Evolutionary conservation across 2,113 vertebrate species (phyloP), one percentile per base, ranked within the genome.

Genomic region (Gopherus evgoodei): DNA sequence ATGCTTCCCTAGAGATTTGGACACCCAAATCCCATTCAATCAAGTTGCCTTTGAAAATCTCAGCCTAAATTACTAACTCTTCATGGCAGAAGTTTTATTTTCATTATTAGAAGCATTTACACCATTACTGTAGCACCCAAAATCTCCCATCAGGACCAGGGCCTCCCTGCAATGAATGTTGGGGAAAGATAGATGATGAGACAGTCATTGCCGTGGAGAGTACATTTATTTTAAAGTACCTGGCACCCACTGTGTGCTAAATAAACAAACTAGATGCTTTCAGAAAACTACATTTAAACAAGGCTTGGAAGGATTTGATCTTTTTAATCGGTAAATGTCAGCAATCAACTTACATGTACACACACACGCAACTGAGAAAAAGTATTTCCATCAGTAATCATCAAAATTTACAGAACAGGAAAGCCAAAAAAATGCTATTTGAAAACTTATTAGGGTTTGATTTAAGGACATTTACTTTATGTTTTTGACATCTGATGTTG

Each of bases 161-260:
- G n/a, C 42, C 78, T 9, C 0, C 0, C 42, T 76, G 35, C 3
- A 89, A 21, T 53, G 62, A 65, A 5, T 0, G 19, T 5, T 86
- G 21, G 81, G 80, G 13, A 90, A 84, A 90, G 1, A 21, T 21
- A 88, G 38, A 80, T 27, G 3, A 87, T 22, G 35, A 69, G 65
- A 72, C 65, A 72, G n/a, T 38, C n/a, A 38, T 72, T 38, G 19
- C 65, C n/a, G 4, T 38, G 65, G n/a, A 38, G 10, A 72, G 9
- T 8, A 35, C 9, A 72, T 72, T 38, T 38, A 72, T 72, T 72
- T 72, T 72, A 22, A 38, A 72, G 35, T 38, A 22, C 65, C 65
- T 69, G 17, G 35, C 14, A 69, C 65, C 65, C 35, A 69, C 16
- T 69, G 14, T n/a, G 9, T 8, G n/a, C 5, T n/a, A 10, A 72